Evolutionary conservation across 2,888 invertebrate genomes (phyloP), one percentile per base, ranked within the genome.

Genomic region (Desoria tigrina): DNA sequence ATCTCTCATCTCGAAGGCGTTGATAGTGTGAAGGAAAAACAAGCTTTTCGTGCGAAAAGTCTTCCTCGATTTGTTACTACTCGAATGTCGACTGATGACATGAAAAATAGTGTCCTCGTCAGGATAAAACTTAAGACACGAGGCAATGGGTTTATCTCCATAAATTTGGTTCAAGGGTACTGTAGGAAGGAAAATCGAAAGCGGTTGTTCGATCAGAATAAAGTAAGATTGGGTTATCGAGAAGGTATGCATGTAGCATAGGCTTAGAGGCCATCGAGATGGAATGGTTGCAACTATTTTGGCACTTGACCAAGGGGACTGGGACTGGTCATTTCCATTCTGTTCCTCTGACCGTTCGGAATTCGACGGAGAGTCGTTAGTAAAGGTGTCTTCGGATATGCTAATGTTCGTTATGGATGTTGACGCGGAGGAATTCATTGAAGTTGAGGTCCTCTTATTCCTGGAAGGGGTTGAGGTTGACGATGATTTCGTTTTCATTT

Each of bases 201-300:
- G 77, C 0, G 95, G 94, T 80, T 95, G 95, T 78, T 96, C 95
- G 45, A 95, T 86, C 60, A 95, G 86, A 65, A 96, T 84, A 78
- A 90, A 92, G 80, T 88, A 94, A 77, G 92, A 89, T 54, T 90
- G 87, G 0, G 94, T 93, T 69, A 95, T 84, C 39, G 90, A 93
- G 80, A 95, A 96, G 1, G 92, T 92, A 78, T 96, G 96, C 90
- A 93, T 94, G 78, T 96, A 96, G 0, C 89, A 86, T 0, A 92
- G 91, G 81, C 90, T 86, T 45, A 92, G 81, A 37, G 86, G 83
- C 92, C 91, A 92, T 65, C 90, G 84, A 2, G 89, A 86, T 11
- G 88, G 88, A 70, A 92, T 80, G 1, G 84, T 83, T 2, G 87
- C 89, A 2, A 90, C 86, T 27, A 91, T 83, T 70, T 84, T 84